Evolutionary conservation across 2,888 invertebrate genomes (phyloP).

Genomic region (Meiosimyza platycephala): DNA sequence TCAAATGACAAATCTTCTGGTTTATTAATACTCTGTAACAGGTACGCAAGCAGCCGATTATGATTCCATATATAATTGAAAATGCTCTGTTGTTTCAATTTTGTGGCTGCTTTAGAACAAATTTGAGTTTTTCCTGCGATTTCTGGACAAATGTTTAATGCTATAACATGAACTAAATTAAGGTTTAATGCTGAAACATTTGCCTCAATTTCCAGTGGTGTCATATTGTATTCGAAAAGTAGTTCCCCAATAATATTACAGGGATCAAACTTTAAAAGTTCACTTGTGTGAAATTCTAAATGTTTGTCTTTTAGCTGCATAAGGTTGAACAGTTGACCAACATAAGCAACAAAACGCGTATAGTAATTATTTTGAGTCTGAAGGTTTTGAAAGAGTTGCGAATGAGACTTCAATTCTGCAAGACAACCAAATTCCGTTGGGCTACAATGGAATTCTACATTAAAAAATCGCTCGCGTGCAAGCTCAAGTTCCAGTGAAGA

Average conservation of each 20-base stretch:
- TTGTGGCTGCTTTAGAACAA: conserved; percentile 39
- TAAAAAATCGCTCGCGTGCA: conserved; percentile 57
- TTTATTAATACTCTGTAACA: conserved; percentile 54
- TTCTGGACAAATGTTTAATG: conserved; percentile 78
- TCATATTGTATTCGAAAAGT: conserved; percentile 75
- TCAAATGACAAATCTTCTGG: conserved; percentile 19
- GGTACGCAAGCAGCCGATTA: conserved; percentile 58
- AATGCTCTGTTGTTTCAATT: conserved; percentile 56
- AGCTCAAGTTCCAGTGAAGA: conserved; percentile 53
- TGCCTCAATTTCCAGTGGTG: conserved; percentile 76
- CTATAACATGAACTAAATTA: conserved; percentile 79
- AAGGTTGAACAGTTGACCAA: conserved; percentile 62
- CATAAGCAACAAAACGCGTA: conserved; percentile 58
- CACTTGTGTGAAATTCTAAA: conserved; percentile 54
- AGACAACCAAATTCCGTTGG: conserved; percentile 51
- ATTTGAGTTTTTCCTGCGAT: conserved; percentile 42
- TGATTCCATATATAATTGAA: conserved; percentile 62
- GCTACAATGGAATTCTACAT: conserved; percentile 50
- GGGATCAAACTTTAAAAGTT: conserved; percentile 64
- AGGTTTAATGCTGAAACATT: conserved; percentile 78
- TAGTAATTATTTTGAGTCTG: conserved; percentile 62
- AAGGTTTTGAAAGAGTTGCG: conserved; percentile 59
- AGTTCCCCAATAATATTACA: conserved; percentile 75
- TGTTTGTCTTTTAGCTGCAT: conserved; percentile 63
- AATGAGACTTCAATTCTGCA: conserved; percentile 58